phyloP scores from a whole-genome alignment of 2,113 vertebrate genomes.

The Neodon shergylaensis region DNA sequence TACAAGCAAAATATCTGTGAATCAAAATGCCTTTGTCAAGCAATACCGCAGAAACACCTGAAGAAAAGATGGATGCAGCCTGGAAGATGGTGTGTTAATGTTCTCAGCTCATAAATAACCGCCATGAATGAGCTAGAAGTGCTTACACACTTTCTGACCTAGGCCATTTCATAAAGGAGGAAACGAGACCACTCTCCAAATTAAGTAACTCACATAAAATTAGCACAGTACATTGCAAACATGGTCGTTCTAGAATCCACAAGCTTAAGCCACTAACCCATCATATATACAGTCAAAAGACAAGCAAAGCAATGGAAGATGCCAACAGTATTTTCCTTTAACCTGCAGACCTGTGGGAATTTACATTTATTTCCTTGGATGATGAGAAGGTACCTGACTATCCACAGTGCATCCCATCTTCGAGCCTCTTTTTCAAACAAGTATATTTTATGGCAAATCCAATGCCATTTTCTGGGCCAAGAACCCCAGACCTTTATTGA shows the following conservation, averaged over 20 bases:
- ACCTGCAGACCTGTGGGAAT: background rate
- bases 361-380: background rate
- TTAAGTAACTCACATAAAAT: background rate
- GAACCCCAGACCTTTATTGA: background rate
- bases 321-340: background rate
- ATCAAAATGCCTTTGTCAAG: background rate
- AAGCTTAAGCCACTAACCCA: background rate
- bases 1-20: background rate
- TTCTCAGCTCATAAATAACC: background rate
- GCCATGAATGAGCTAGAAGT: background rate
- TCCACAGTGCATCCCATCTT: background rate
- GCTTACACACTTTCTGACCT: background rate
- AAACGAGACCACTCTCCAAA: background rate
- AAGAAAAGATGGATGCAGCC: background rate
- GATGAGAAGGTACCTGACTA: background rate
- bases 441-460: background rate
- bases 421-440: background rate
- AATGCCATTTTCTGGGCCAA: background rate
- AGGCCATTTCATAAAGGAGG: background rate
- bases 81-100: background rate
- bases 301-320: background rate
- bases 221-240: background rate
- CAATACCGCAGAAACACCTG: background rate
- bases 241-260: background rate
- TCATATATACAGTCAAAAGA: background rate